Percentiles rank a stretch among this genome's conserved stretches.
phyloP scores from a whole-genome alignment of 2,113 vertebrate genomes.

The Phainopepla nitens region DNA sequence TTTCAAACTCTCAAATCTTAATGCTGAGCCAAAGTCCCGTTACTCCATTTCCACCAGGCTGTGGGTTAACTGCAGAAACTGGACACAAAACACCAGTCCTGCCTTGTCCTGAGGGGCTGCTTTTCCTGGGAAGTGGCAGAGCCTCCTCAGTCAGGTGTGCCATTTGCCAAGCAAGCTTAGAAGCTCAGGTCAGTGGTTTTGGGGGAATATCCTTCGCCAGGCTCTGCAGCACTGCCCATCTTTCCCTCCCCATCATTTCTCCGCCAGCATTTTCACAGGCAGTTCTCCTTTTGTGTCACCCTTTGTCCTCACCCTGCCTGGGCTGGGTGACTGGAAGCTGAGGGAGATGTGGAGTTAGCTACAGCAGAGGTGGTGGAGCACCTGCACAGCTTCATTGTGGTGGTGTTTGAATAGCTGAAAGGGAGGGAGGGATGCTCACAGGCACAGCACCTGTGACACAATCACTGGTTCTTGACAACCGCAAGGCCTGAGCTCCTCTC shows the following conservation, averaged over 20 bases:
- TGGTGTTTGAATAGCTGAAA: background rate
- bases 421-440: background rate
- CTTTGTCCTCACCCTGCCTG: background rate
- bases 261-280: background rate
- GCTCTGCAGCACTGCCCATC: accelerated
- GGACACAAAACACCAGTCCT: accelerated
- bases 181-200: no score
- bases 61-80: background rate
- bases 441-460: background rate
- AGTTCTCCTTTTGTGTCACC: background rate
- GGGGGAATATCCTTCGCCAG: background rate
- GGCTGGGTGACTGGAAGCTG: background rate
- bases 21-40: background rate
- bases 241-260: background rate
- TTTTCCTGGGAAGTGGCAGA: background rate
- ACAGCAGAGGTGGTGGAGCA: background rate
- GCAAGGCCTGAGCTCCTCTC: background rate
- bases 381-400: background rate
- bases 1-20: background rate
- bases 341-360: background rate
- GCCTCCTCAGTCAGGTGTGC: no score
- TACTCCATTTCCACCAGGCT: background rate
- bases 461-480: background rate
- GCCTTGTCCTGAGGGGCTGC: background rate
- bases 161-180: background rate